These are phyloP conservation scores for Zeus faber DNA, from an alignment of 2,113 vertebrate genomes.

Conservation along the genomic window DNA sequence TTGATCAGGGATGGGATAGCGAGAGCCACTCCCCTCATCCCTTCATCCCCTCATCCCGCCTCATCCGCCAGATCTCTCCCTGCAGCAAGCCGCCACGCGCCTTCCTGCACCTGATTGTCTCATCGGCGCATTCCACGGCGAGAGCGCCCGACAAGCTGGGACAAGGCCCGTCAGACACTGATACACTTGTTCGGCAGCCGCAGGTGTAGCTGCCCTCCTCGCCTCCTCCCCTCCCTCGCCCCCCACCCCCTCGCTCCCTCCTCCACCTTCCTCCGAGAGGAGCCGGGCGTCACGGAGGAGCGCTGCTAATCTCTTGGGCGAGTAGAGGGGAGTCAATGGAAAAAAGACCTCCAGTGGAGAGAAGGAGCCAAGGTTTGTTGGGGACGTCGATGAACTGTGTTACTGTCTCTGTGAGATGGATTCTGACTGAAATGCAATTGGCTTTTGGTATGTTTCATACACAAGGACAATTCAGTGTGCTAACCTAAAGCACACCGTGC, in stretches of 20 bases:
- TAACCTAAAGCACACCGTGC: background rate
- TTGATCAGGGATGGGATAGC: conserved; percentile 23
- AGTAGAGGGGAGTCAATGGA: conserved; percentile 31
- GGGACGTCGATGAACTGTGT: conserved; percentile 33
- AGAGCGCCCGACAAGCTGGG: conserved; percentile 78
- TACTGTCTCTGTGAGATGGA: conserved; percentile 21
- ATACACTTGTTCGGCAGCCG: conserved; percentile 95
- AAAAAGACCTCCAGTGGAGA: conserved; percentile 37
- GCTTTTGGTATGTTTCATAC: too few relatives aligned
- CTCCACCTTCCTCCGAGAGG: conserved; percentile 62
- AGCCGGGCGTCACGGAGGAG: conserved; percentile 61
- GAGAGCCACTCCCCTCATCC: too few relatives aligned
- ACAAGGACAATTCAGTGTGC: too few relatives aligned
- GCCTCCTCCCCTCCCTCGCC: conserved; percentile 17
- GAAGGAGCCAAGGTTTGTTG: conserved; percentile 17
- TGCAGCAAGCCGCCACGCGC: conserved; percentile 91
- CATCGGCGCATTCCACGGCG: conserved; percentile 87
- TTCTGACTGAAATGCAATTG: too few relatives aligned
- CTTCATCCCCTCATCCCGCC: conserved; percentile 50
- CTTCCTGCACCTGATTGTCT: conserved; percentile 96
- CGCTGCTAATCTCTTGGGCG: conserved; percentile 63
- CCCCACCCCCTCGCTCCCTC: background rate
- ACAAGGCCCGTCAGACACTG: conserved; percentile 83
- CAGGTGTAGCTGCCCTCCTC: conserved; percentile 89
- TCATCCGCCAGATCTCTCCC: conserved; percentile 70